Conservation (phyloP, 1,140 invertebrate species). For the Zelostemma sp. region DNA sequence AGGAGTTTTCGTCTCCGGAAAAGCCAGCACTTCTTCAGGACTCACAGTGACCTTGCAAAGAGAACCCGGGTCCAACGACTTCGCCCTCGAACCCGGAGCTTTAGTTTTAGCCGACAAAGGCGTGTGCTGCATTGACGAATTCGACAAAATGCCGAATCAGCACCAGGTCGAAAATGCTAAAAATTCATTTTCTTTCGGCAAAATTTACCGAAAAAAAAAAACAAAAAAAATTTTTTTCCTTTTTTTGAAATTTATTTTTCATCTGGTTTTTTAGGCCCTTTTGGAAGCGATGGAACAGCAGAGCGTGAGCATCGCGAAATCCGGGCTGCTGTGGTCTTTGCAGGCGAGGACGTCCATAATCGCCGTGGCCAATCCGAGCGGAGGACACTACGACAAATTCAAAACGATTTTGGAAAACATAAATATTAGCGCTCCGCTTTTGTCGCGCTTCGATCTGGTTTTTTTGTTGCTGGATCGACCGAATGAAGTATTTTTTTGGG, state of each 20-base stretch:
- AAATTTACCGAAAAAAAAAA: too few species aligned
- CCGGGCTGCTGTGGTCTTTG: slow-evolving; percentile 83
- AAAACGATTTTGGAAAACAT: slow-evolving; percentile 94
- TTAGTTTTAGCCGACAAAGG: slow-evolving; percentile 87
- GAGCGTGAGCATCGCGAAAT: slow-evolving; percentile 90
- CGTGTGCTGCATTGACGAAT: slow-evolving; percentile 95
- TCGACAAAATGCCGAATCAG: slow-evolving; percentile 90
- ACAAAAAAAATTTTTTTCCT: too few species aligned
- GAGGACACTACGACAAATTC: slow-evolving; percentile 88
- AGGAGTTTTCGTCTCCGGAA: slow-evolving; percentile 93
- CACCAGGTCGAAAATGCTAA: slow-evolving; percentile 74
- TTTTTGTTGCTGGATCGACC: slow-evolving; percentile 91
- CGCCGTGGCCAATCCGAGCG: slow-evolving; percentile 92
- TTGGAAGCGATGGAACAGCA: slow-evolving; percentile 97
- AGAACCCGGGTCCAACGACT: slow-evolving; percentile 81
- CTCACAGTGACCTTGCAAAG: slow-evolving; percentile 87
- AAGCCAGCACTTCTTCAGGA: slow-evolving; percentile 87
- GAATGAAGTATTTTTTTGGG: slow-evolving; percentile 75
- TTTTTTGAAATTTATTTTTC: too few species aligned
- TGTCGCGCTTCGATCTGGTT: slow-evolving; percentile 94
- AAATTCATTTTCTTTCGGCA: too few species aligned
- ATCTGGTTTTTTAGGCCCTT: slow-evolving; percentile 76
- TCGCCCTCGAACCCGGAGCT: slow-evolving; percentile 88
- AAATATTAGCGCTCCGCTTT: slow-evolving; percentile 84
- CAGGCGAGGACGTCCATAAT: slow-evolving; percentile 87